Base-by-base conservation (phyloP, 2,113 vertebrate genomes). In the Grammomys dolichurus region DNA sequence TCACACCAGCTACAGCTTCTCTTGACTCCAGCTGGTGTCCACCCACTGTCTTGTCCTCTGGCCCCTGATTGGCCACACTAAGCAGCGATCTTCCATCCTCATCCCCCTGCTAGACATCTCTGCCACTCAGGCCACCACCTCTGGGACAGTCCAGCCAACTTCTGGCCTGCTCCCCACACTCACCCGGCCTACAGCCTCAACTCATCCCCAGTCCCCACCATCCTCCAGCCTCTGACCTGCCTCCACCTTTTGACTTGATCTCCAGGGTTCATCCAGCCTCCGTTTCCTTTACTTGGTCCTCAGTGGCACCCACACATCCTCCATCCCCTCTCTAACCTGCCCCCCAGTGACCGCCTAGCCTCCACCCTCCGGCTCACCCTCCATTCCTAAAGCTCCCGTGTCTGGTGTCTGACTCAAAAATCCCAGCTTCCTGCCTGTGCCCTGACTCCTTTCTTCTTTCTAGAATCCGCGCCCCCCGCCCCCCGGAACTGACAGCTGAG, bases 1-100 rank as follows among this genome's bases (percentile, higher is more conserved):
- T 10, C 6, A 28, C 7, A 2, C n/a, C 26, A 5, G 28, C 16
- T 13, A 31, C 31, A 6, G 0, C 28, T 7, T 0, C 26, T 14
- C 75, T 28, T 4, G 6, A 14, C 56, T 24, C 69, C 9, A 2
- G 60, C 63, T 11, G 0, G 3, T 1, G 1, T 22, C 19, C 11
- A 26, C 36, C 48, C 51, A 65, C 40, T 10, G 48, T 36, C 14
- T 48, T 43, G n/a, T 19, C 81, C 40, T 31, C 40, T 51, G 3
- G 26, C 16, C 33, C 72, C 46, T 48, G 11, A 36, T 43, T 19
- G 70, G 76, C 8, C 78, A 87, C 63, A 20, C 26, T 43, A 26
- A 2, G 9, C 3, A 6, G 0, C 7, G 3, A 5, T 54, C 87
- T 70, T 60, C 87, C 46, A 54, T 72, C 31, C 56, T 43, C 82